Evolutionary conservation across 2,888 invertebrate genomes (phyloP), one percentile per base, ranked within the genome.

Genomic region (Drosophila anomelani): DNA sequence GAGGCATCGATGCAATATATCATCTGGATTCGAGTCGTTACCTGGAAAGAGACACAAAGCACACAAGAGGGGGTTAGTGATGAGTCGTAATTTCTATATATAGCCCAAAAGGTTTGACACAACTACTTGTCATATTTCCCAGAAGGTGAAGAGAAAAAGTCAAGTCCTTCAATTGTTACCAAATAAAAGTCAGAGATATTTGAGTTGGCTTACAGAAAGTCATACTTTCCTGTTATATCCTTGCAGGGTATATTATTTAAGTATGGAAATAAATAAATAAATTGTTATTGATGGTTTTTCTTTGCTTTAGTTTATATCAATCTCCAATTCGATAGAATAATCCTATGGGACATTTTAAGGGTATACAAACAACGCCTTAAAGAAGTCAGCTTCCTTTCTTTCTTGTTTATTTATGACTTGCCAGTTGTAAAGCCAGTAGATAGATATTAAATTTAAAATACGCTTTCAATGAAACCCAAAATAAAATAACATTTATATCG

Each of bases 1-100:
- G 67, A 66, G 67, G 55, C 67, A 66, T 66, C 66, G 66, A 49
- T 68, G 67, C 66, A 68, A 66, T 68, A 66, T 68, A 66, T 68
- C 67, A 68, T 66, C 66, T 68, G 67, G 56, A 67, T 69, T 69
- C 55, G 56, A 69, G 67, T 67, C 56, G 68, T 69, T 69, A 69
- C 68, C 68, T 69, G 51, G 32, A 69, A 69, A 67, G 56, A 69
- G 47, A 68, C 67, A 67, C 55, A 56, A 34, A 6, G 38, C 23
- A 64, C 36, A 49, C 13, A 20, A 9, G 15, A 10, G 29, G n/a
- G 6, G 38, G 66, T 68, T 56, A 51, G 56, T 69, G 67, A 56
- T 20, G 41, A 38, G 56, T 69, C 49, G 43, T 66, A 15, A 12
- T n/a, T n/a, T 56, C 34, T 66, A 66, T 38, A 43, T 57, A 51